These are phyloP conservation scores for Mesoclemmys tuberculata DNA, from an alignment of 2,113 vertebrate genomes.

Conservation along the genomic window DNA sequence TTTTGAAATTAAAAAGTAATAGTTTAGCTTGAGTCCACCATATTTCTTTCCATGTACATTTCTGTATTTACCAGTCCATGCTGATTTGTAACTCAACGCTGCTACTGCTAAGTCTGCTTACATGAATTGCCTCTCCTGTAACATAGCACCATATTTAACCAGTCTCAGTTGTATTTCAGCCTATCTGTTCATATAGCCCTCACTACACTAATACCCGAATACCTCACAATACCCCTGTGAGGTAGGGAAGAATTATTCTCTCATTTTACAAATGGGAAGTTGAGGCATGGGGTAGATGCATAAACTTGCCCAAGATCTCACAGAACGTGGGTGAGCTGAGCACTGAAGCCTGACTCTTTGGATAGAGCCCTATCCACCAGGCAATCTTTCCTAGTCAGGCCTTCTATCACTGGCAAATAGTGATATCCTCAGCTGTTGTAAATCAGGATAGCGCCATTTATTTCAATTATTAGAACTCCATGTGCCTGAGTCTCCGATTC, in stretches of 20 bases:
- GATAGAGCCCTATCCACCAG: neutral
- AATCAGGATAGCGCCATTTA: neutral
- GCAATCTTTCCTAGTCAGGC: slow-evolving; percentile 15
- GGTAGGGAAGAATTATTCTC: slow-evolving; percentile 55
- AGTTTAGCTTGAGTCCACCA: slow-evolving; percentile 20
- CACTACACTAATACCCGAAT: slow-evolving; percentile 25
- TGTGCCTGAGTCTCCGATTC: neutral
- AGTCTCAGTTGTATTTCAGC: slow-evolving; percentile 47
- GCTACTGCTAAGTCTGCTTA: slow-evolving; percentile 35
- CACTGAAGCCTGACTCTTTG: slow-evolving; percentile 1
- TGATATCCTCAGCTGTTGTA: slow-evolving; percentile 4
- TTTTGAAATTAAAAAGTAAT: neutral
- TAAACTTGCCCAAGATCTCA: neutral
- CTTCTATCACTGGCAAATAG: neutral
- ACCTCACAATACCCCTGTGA: slow-evolving; percentile 48
- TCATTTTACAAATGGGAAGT: slow-evolving; percentile 14
- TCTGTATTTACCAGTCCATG: slow-evolving; percentile 39
- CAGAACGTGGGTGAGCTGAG: neutral
- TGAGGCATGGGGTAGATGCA: neutral
- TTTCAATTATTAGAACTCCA: neutral
- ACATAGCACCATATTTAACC: slow-evolving; percentile 68
- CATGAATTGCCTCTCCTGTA: slow-evolving; percentile 59
- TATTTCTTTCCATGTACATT: neutral
- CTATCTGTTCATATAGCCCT: slow-evolving; percentile 35
- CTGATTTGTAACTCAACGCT: slow-evolving; percentile 37